These are phyloP conservation scores for Monopis laevigella DNA, from an alignment of 2,888 invertebrate genomes.

Conservation along the genomic window DNA sequence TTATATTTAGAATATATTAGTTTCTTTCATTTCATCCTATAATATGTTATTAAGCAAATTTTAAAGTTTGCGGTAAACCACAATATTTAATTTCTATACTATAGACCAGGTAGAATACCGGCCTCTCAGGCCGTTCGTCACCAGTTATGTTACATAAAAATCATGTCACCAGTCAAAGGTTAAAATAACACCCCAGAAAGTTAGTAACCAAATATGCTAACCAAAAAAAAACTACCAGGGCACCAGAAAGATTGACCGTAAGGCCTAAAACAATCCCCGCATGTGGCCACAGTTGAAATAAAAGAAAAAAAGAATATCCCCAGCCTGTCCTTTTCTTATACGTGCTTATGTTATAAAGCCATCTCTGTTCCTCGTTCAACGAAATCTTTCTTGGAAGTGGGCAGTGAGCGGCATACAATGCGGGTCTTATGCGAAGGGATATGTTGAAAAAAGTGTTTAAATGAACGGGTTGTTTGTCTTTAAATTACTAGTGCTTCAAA, in stretches of 20 bases:
- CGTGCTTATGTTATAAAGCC: conserved; percentile 13
- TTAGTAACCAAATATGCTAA: conserved; percentile 34
- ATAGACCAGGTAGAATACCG: too few species aligned
- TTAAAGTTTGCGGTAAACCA: too few species aligned
- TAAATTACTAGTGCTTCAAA: conserved; percentile 1
- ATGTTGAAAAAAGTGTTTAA: conserved; percentile 25
- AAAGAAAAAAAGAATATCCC: conserved; percentile 54
- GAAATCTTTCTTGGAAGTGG: conserved; percentile 63
- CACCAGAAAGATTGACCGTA: conserved; percentile 50
- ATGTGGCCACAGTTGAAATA: conserved; percentile 63
- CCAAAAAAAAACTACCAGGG: conserved; percentile 9
- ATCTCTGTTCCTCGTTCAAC: conserved; percentile 34
- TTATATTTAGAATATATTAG: too few species aligned
- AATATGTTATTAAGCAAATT: too few species aligned
- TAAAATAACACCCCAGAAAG: conserved; percentile 51
- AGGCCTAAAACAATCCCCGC: conserved; percentile 64
- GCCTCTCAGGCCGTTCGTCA: too few species aligned
- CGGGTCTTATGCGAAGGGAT: conserved; percentile 49
- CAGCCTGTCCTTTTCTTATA: conserved; percentile 26
- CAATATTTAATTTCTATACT: too few species aligned
- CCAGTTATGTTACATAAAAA: too few species aligned
- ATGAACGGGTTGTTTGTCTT: conserved; percentile 24
- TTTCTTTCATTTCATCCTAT: too few species aligned
- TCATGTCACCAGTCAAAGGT: too few species aligned
- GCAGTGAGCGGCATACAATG: conserved; percentile 51